phyloP scores from a whole-genome alignment of 2,888 invertebrate species.

The Rosalia funebris region DNA sequence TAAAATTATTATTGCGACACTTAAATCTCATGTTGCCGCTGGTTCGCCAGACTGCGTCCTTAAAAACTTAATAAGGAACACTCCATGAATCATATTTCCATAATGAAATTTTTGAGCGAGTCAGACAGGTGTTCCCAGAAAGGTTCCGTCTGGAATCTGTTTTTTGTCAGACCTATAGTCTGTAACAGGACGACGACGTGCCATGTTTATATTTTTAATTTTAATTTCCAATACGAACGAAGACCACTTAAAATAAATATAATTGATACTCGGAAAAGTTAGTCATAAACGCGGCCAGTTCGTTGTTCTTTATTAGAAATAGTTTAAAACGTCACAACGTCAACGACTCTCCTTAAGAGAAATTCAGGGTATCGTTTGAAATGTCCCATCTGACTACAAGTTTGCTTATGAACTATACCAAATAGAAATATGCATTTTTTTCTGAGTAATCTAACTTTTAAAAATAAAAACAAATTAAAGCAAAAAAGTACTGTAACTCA shows the following conservation, averaged over 20 bases:
- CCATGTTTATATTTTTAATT: neutral
- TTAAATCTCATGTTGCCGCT: neutral
- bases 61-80: neutral
- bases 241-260: neutral
- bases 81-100: neutral
- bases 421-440: too few relatives aligned
- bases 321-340: too few relatives aligned
- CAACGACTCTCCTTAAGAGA: too few relatives aligned
- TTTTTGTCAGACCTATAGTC: neutral
- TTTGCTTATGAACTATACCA: too few relatives aligned
- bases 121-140: neutral
- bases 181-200: neutral
- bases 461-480: too few relatives aligned
- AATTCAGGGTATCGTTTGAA: too few relatives aligned
- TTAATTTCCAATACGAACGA: neutral
- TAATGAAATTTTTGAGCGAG: neutral
- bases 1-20: conserved; percentile 31
- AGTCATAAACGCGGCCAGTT: neutral
- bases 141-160: neutral
- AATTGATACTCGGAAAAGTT: neutral
- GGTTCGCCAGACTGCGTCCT: neutral
- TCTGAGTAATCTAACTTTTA: too few relatives aligned
- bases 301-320: neutral
- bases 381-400: too few relatives aligned
- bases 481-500: too few relatives aligned